phyloP scores from a whole-genome alignment of 2,888 invertebrate genomes.

The Drosophila nr. medialis region DNA sequence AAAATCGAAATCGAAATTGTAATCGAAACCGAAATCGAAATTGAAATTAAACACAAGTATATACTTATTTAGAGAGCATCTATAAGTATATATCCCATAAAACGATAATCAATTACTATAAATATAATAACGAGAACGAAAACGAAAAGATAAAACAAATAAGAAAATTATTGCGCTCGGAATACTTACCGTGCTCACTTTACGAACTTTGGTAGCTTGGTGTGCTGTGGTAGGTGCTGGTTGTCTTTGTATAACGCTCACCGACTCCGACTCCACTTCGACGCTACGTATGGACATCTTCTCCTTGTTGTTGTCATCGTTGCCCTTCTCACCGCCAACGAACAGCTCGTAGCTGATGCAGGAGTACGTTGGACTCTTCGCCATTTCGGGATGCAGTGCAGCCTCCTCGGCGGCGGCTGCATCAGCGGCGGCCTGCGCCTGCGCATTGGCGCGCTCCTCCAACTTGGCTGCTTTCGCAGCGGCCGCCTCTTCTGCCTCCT shows the following conservation, averaged over 20 bases:
- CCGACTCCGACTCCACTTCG: conserved; percentile 95
- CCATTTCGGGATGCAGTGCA: conserved; percentile 87
- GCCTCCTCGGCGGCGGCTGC: conserved; percentile 85
- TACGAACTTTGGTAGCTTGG: conserved; percentile 89
- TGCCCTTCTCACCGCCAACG: conserved; percentile 94
- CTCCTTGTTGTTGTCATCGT: conserved; percentile 95
- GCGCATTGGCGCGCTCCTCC: conserved; percentile 86
- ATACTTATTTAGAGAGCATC: conserved; percentile 30
- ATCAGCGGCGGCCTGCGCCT: conserved; percentile 86
- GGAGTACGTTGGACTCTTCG: conserved; percentile 96
- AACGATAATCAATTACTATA: conserved; percentile 3
- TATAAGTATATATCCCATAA: conserved; percentile 22
- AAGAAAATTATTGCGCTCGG: conserved; percentile 78
- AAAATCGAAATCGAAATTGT: conserved; percentile 34
- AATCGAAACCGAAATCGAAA: conserved; percentile 23
- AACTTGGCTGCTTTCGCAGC: conserved; percentile 86
- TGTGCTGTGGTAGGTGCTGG: conserved; percentile 85
- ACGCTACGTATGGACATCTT: conserved; percentile 96
- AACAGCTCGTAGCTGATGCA: conserved; percentile 96
- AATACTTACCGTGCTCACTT: conserved; percentile 96
- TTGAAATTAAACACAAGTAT: conserved; percentile 28
- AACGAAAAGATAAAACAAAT: conserved; percentile 34
- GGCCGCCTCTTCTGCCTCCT: conserved; percentile 95
- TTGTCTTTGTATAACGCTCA: conserved; percentile 90
- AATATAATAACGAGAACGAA: conserved; percentile 32